These are phyloP conservation scores for Metopolophium dirhodum DNA, from an alignment of 1,140 invertebrate genomes.

Conservation along the genomic window DNA sequence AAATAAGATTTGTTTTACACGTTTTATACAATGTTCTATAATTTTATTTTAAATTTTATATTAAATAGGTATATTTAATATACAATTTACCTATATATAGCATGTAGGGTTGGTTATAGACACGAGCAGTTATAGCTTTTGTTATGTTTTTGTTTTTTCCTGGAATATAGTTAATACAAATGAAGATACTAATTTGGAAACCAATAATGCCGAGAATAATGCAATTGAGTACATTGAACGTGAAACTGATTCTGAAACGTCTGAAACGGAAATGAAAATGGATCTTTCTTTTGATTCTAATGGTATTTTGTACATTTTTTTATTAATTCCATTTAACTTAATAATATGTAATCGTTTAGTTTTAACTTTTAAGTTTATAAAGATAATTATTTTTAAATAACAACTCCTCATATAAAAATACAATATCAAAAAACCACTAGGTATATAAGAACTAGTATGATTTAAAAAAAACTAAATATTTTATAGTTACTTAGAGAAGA, in stretches of 20 bases:
- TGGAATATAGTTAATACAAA: too few species aligned
- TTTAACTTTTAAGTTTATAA: slow-evolving; percentile 13
- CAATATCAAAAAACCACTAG: not conserved
- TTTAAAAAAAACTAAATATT: slow-evolving; percentile 16
- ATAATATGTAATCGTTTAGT: not conserved
- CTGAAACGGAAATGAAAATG: too few species aligned
- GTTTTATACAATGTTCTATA: too few species aligned
- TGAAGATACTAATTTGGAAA: too few species aligned
- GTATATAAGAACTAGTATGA: slow-evolving; percentile 8
- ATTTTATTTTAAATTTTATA: too few species aligned
- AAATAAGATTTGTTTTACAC: too few species aligned
- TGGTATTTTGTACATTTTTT: not conserved
- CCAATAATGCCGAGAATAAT: too few species aligned
- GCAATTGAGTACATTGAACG: not conserved
- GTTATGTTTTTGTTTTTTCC: too few species aligned
- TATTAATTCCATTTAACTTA: not conserved
- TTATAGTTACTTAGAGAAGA: slow-evolving; percentile 12
- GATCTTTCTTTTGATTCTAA: not conserved
- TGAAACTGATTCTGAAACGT: not conserved
- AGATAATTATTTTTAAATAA: not conserved
- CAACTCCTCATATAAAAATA: not conserved
- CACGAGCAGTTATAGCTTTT: too few species aligned
- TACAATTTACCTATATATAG: too few species aligned
- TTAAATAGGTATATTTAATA: too few species aligned
- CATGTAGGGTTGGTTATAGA: too few species aligned